Base-by-base conservation (phyloP, 2,888 invertebrate genomes). In the Alsophila aescularia region DNA sequence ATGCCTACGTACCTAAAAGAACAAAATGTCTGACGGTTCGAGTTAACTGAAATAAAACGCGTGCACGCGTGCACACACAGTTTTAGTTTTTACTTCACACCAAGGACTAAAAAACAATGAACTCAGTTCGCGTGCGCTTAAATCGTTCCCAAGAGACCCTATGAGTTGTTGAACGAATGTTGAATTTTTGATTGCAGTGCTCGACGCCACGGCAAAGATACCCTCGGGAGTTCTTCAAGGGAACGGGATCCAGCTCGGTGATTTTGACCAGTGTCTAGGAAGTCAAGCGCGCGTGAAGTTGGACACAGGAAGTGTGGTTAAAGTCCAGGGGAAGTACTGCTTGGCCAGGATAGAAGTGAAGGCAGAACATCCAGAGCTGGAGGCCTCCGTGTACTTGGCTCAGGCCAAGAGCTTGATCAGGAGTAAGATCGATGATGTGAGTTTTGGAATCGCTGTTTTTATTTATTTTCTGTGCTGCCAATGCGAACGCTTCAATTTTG, bases 181-280 rank as follows among this genome's bases (percentile, higher is more conserved):
- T 69, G 62, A 78, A 77, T 81, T 85, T 78, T 84, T 82, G 69
- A 83, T 87, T 92, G 74, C 87, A 95, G 95, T 95, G 95, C 86
- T 95, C 72, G 95, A 95, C 79, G 93, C 95, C 24, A 93, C 94
- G 27, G 95, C 94, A n/a, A 95, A 95, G 78, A 92, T 95, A 47
- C 93, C 94, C 69, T 93, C 95, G 68, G 94, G 95, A 40, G 76
- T 95, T 48, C 85, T 95, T 36, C 94, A 94, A 69, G 95, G 95
- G 62, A 95, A 95, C 77, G 92, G 94, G 41, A 95, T 95, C 76
- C 95, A 95, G 77, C 83, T 95, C 13, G 95, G 95, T 10, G 95
- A 95, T 84, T 95, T 94, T 71, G 95, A 94, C 81, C 93, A 94
- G 81, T 95, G 95, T 70, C 84, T 94, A 58, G 92, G 85, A 40